Evolutionary conservation across 2,113 vertebrate genomes (phyloP), one percentile per base, ranked within the genome.

Genomic region (Suncus etruscus): DNA sequence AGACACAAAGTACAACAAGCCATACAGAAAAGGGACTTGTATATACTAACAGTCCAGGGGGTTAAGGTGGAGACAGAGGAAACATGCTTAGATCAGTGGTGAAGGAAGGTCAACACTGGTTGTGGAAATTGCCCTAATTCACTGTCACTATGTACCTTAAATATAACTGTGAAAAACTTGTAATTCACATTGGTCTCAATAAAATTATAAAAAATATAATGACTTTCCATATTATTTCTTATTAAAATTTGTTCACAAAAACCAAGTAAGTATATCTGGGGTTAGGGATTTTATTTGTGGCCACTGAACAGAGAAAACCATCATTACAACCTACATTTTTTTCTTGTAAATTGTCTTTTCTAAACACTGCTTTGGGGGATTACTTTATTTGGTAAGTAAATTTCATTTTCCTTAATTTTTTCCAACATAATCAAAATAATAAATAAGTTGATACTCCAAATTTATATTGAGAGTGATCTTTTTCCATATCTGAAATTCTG

Each of bases 311-410:
- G 9, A 29, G 22, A 85, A 63, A 63, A 78, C 31, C 32, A 25
- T 31, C 8, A n/a, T 45, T n/a, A 73, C 27, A 25, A 45, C 16
- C 48, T 76, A 58, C 61, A n/a, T 88, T 72, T 16, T 86, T 88
- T 81, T 83, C 11, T 93, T 72, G 4, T 16, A 32, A 91, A 83
- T 91, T 72, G 48, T 90, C 32, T 85, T 18, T 70, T 65, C 24
- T 58, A 58, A 88, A 75, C 29, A 94, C 29, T 69, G 50, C 16
- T 69, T 87, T 82, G 32, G 8, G 12, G 4, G 18, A 20, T 91
- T 81, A 88, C 4, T 74, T 18, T 73, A 24, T 29, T 2, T 76
- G 20, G 11, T 75, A 87, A 87, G 58, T 83, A 95, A 89, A 66
- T 7, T 29, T 86, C 2, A 0, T 86, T 78, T 86, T n/a, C 39